Evolutionary conservation across 2,797 vertebrate species (phyloP).

Genomic region (Phoebastria nigripes): DNA sequence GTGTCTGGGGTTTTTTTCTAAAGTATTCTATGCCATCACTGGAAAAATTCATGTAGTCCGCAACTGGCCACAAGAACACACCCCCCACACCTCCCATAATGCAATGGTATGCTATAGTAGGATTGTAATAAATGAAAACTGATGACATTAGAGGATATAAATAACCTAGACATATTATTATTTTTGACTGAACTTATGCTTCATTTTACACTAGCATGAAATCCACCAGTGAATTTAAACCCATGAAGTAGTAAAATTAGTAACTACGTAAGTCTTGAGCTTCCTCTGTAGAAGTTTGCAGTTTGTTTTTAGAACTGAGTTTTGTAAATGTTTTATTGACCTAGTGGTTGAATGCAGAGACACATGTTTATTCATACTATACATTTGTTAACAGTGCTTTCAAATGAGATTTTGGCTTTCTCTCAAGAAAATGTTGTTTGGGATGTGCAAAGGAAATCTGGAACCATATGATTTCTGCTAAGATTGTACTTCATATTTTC

Average conservation of each 20-base stretch:
- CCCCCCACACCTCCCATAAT: background rate
- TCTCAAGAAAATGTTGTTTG: background rate
- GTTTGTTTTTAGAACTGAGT: background rate
- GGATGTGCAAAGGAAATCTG: slow-evolving; percentile 3
- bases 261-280: background rate
- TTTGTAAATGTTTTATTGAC: slow-evolving; percentile 34
- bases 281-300: slow-evolving; percentile 4
- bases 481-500: background rate
- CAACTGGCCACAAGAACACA: background rate
- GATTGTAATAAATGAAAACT: background rate
- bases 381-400: slow-evolving; percentile 32
- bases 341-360: background rate
- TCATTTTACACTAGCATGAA: background rate
- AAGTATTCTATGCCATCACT: background rate
- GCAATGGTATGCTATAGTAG: background rate
- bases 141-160: background rate
- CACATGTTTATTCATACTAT: slow-evolving; percentile 1
- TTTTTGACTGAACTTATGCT: background rate
- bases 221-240: background rate
- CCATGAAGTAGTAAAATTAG: background rate
- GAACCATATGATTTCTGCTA: background rate
- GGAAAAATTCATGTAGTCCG: background rate
- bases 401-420: background rate
- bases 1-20: accelerated
- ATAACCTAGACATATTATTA: background rate